Evolutionary conservation across 2,797 vertebrate species (phyloP), one percentile per base, ranked within the genome.

Genomic region (Cottoperca gobio): DNA sequence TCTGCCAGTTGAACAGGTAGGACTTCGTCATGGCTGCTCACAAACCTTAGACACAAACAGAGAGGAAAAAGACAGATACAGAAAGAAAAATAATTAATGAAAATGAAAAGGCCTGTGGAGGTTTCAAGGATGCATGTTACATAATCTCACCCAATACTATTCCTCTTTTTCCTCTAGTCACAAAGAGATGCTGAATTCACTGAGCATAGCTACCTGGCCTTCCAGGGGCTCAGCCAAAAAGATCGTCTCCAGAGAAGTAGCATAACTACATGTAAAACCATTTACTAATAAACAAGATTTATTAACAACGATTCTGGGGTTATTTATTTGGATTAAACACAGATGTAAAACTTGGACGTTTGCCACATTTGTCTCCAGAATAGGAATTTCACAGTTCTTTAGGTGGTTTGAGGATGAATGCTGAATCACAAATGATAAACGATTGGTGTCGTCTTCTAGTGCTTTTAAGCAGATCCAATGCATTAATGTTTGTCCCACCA

Each of bases 1-100:
- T 99, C 95, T 99, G 97, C 98, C 98, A 99, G 94, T 98, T 97
- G 93, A 99, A 99, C 91, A 98, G 96, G 24, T 99, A 99, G 53
- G 97, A 97, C 92, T 99, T 99, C 28, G 98, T 98, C 98, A 99
- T 99, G 95, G 93, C 95, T 96, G 93, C 70, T 91, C 90, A 93
- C 86, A 86, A 83, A 94, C 88, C 97, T 98, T 92, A 79, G 90
- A 94, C 16, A 79, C 68, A 76, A 79, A 69, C 3, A 21, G 37
- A 63, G 16, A 42, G 84, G 80, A 54, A 26, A 70, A 39, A 23
- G 26, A 54, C 14, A 50, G 23, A 63, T 24, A 58, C 49, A 76
- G 31, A 70, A 0, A 50, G 19, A 64, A 37, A 43, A 19, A 43
- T n/a, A 53, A n/a, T 59, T 12, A 63, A 17, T n/a, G 1, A 39